Evolutionary conservation across 2,113 vertebrate genomes (phyloP).

Genomic region (Murina feae): DNA sequence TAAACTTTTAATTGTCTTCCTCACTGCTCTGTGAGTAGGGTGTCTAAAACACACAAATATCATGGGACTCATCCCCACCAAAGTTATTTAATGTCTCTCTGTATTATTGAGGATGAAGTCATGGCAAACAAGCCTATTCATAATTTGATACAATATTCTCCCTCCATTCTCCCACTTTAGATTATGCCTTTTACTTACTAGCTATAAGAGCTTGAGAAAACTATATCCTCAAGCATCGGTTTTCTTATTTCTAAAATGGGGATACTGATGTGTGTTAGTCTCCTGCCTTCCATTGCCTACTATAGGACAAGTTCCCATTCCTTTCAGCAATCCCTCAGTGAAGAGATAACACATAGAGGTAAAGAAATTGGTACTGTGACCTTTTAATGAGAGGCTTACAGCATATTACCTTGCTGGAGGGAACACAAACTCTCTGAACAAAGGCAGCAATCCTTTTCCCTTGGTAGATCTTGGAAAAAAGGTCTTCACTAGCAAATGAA

Average conservation of each 20-base stretch:
- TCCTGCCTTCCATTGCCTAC: not conserved
- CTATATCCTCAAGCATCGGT: not conserved
- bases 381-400: not conserved
- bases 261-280: not conserved
- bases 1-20: not conserved
- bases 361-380: too few species aligned
- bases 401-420: not conserved
- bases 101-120: not conserved
- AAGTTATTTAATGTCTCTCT: not conserved
- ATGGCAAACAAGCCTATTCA: not conserved
- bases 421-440: not conserved
- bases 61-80: fast-evolving
- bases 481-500: not conserved
- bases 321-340: not conserved
- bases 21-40: not conserved
- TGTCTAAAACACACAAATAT: not conserved
- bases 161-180: not conserved
- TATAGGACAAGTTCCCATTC: not conserved
- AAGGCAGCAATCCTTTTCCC: not conserved
- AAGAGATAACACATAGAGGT: not conserved
- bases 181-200: not conserved
- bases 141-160: not conserved
- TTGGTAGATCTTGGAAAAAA: not conserved
- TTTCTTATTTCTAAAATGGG: not conserved
- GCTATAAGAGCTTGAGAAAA: not conserved